A percentile compares a stretch with the other conserved stretches of the same genome.
phyloP scores from a whole-genome alignment of 1,140 invertebrate genomes.

The Tetramorium parvispinum region DNA sequence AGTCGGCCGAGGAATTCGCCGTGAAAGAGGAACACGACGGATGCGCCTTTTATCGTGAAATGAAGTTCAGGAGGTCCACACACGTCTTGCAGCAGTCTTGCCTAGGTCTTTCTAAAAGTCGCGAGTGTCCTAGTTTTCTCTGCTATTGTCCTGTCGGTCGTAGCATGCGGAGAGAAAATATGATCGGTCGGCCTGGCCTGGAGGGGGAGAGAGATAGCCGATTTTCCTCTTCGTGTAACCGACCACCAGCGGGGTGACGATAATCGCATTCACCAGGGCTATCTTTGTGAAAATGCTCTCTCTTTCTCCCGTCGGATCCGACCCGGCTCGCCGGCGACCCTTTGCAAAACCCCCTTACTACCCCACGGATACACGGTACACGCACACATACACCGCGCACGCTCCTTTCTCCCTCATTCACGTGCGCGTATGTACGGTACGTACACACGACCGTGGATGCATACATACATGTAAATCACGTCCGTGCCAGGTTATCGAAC shows the following conservation, averaged over 20 bases:
- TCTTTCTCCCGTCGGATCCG: conserved; percentile 15
- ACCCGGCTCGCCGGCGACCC: neutral
- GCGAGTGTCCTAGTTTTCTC: conserved; percentile 40
- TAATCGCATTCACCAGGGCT: conserved; percentile 60
- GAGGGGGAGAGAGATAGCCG: neutral
- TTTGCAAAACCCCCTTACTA: conserved; percentile 28
- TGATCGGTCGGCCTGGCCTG: conserved; percentile 12
- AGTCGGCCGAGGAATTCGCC: neutral
- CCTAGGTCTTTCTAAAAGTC: conserved; percentile 20
- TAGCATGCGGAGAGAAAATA: conserved; percentile 16
- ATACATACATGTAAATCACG: conserved; percentile 69
- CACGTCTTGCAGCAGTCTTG: neutral
- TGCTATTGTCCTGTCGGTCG: conserved; percentile 27
- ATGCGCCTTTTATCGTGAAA: neutral
- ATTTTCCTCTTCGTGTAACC: conserved; percentile 47
- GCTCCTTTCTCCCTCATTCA: conserved; percentile 62
- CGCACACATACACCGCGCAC: no score
- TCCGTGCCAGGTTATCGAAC: conserved; percentile 79
- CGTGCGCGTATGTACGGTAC: conserved; percentile 39
- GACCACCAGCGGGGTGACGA: conserved; percentile 23
- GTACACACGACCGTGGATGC: conserved; percentile 1
- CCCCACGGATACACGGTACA: neutral
- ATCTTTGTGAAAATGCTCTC: conserved; percentile 69
- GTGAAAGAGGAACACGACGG: neutral
- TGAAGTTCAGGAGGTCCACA: neutral